Conservation (phyloP, 1,140 invertebrate genomes). For the Octopus bimaculoides region DNA sequence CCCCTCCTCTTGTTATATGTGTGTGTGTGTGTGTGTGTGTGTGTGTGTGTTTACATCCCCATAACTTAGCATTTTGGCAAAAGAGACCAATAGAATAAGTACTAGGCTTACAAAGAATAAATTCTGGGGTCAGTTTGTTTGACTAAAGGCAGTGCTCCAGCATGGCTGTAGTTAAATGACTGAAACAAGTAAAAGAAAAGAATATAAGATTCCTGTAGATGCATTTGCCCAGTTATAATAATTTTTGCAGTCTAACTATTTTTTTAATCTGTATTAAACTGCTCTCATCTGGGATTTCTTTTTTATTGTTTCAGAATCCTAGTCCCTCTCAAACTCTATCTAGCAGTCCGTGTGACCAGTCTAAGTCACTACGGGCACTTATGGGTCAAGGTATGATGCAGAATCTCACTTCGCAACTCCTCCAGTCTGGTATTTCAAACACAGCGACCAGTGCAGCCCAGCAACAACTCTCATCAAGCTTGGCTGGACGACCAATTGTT, state of each 20-base stretch:
- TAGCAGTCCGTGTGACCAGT: background rate
- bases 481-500: conserved; percentile 47
- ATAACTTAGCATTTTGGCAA: no score
- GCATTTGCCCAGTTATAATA: no score
- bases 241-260: background rate
- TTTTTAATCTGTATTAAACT: background rate
- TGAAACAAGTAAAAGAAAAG: no score
- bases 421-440: background rate
- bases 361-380: conserved; percentile 13
- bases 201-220: no score
- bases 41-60: no score
- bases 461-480: conserved; percentile 13
- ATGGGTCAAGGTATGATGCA: conserved; percentile 25
- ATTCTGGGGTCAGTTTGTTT: no score
- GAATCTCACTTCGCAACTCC: conserved; percentile 11
- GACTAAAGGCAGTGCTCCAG: no score
- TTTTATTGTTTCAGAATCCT: conserved; percentile 1
- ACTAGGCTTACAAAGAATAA: no score
- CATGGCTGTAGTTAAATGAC: no score
- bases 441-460: conserved; percentile 14
- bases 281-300: background rate
- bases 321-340: conserved; percentile 63
- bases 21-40: no score
- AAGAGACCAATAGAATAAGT: no score
- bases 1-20: no score